A percentile compares a stretch with the other conserved stretches of the same genome.
These are phyloP conservation scores for Thalpophila matura DNA, from an alignment of 2,888 invertebrate genomes.

Conservation along the genomic window DNA sequence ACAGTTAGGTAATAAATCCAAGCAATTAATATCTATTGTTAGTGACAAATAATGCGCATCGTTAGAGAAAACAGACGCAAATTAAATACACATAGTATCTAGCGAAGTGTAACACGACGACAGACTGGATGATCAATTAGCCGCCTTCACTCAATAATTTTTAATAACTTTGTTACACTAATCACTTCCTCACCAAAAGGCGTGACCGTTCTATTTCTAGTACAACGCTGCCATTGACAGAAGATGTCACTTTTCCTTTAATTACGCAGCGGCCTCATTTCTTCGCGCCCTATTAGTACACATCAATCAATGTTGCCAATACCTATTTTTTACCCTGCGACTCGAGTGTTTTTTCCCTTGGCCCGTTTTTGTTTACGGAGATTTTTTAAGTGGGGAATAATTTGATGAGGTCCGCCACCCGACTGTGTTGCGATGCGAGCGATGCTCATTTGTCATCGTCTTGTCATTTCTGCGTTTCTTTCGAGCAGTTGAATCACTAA, in stretches of 20 bases:
- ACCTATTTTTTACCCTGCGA: constrained; percentile 88
- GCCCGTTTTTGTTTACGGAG: constrained; percentile 89
- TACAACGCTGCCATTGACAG: constrained; percentile 86
- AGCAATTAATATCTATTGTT: constrained; percentile 8
- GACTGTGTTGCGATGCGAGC: constrained; percentile 87
- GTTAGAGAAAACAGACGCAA: constrained; percentile 66
- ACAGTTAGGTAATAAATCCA: not conserved
- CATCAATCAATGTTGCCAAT: constrained; percentile 91
- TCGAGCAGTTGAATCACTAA: constrained; percentile 87
- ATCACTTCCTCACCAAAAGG: constrained; percentile 89
- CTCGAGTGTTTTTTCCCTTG: constrained; percentile 85
- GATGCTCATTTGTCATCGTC: constrained; percentile 91
- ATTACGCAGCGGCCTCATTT: constrained; percentile 89
- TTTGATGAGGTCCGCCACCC: constrained; percentile 91
- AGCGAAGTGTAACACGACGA: constrained; percentile 73
- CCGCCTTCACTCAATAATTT: constrained; percentile 89
- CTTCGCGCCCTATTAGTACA: constrained; percentile 91
- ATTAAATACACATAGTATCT: constrained; percentile 61
- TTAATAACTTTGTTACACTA: constrained; percentile 89
- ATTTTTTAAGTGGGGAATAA: constrained; percentile 91
- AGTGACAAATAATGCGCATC: constrained; percentile 39
- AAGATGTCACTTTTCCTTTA: constrained; percentile 90
- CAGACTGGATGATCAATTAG: constrained; percentile 83
- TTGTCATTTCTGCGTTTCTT: constrained; percentile 91
- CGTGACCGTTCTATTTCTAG: constrained; percentile 89